These are phyloP conservation scores for Cydia splendana DNA, from an alignment of 1,140 invertebrate species.

Conservation along the genomic window DNA sequence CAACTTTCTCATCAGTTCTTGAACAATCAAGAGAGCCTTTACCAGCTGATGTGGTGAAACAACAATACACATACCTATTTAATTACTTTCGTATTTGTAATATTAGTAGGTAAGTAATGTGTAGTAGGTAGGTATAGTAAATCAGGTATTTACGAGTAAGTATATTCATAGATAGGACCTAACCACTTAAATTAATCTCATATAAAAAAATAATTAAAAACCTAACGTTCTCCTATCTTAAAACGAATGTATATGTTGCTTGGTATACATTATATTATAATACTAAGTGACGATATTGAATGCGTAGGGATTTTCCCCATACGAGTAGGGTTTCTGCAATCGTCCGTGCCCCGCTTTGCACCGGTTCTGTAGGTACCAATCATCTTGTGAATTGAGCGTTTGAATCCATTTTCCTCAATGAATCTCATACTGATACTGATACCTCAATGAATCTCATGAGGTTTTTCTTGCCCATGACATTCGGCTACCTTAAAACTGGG, in stretches of 20 bases:
- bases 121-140: too few relatives aligned
- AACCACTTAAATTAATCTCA: too few relatives aligned
- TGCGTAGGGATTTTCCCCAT: conserved; percentile 22
- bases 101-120: too few relatives aligned
- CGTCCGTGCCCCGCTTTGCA: conserved; percentile 2
- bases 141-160: too few relatives aligned
- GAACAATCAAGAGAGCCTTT: too few relatives aligned
- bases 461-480: not conserved
- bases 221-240: not conserved
- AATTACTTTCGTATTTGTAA: too few relatives aligned
- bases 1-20: too few relatives aligned
- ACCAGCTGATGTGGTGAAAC: too few relatives aligned
- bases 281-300: conserved; percentile 6
- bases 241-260: not conserved
- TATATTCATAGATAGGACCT: too few relatives aligned
- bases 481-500: not conserved
- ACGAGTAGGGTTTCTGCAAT: conserved; percentile 26
- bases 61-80: too few relatives aligned
- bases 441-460: not conserved
- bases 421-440: not conserved
- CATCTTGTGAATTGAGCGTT: not conserved
- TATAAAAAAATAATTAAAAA: too few relatives aligned
- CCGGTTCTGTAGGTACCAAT: conserved; percentile 2
- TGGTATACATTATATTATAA: not conserved
- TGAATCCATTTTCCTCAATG: conserved; percentile 10